Percentiles rank a stretch among this genome's conserved stretches.
phyloP scores from a whole-genome alignment of 2,113 vertebrate genomes.

The Murina feae region DNA sequence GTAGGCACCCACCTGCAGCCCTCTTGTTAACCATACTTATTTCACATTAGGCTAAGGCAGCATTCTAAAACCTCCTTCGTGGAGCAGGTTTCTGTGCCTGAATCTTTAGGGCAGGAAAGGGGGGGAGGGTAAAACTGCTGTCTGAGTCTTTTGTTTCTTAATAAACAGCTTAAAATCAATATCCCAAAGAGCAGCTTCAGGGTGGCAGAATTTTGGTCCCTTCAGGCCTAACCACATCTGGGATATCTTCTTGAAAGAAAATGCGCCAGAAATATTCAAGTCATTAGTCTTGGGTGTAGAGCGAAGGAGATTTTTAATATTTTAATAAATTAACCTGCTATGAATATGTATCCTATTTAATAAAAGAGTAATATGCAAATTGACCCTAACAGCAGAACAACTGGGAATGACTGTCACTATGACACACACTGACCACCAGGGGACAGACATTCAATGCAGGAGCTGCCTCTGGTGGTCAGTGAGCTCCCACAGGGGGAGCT shows the following conservation, averaged over 20 bases:
- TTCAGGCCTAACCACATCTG: neutral
- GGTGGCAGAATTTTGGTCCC: neutral
- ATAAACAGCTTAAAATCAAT: neutral
- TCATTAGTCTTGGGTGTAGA: neutral
- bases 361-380: too few species aligned
- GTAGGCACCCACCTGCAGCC: neutral
- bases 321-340: neutral
- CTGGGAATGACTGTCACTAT: too few species aligned
- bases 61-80: neutral
- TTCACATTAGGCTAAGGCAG: neutral
- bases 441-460: too few species aligned
- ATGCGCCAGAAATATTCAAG: neutral
- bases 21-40: neutral
- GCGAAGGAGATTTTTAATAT: neutral
- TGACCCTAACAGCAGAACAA: too few species aligned
- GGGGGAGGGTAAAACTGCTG: neutral
- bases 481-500: too few species aligned
- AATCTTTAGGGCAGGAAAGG: neutral
- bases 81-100: neutral
- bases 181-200: neutral
- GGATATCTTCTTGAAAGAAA: neutral
- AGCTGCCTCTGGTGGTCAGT: too few species aligned
- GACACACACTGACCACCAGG: too few species aligned
- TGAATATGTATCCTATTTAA: neutral
- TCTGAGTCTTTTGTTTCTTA: neutral